Base-by-base conservation (phyloP, 1,140 invertebrate genomes). In the Drosophila pachea region DNA sequence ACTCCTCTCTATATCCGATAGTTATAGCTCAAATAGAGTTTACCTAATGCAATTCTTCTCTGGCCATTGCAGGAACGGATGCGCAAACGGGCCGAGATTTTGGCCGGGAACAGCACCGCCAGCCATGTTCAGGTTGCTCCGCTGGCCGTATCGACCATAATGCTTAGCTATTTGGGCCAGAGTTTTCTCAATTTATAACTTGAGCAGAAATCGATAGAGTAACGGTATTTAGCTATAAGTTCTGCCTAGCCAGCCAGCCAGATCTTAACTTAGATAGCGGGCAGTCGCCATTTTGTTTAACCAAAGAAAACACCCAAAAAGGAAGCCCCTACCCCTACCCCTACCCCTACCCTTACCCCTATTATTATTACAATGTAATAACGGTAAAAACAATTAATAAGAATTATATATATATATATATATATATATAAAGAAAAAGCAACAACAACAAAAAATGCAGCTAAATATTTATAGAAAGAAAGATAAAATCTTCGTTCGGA, bases 31-130 rank as follows among this genome's bases (percentile, higher is more conserved):
- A n/a, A n/a, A n/a, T n/a, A n/a, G n/a, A n/a, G n/a, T n/a, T n/a
- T n/a, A n/a, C n/a, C 11, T 42, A 14, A 42, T 45, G 2, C 7
- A 9, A 29, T 45, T n/a, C 22, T 33, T 53, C 12, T 9, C 2
- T 66, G n/a, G 0, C 2, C 0, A 43, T 43, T 43, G 40, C 32
- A 89, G 88, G 88, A 92, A 78, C 77, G 92, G 5, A 90, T 92
- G 83, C 86, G 91, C 7, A 90, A 92, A 33, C 88, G 91, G 6
- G 91, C 90, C 4, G 89, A 91, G 68, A 92, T 92, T 68, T 81
- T 92, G 4, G 90, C 91, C 0, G 92, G 92, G 1, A 92, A 92
- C 82, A 92, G 91, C 43, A 91, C 91, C 9, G 91, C 91, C 0
- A 58, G 81, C 14, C 54, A 81, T 47, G 68, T 86, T 29, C 68